Evolutionary conservation across 2,113 vertebrate genomes (phyloP), one percentile per base, ranked within the genome.

Genomic region (Phoxinus phoxinus): DNA sequence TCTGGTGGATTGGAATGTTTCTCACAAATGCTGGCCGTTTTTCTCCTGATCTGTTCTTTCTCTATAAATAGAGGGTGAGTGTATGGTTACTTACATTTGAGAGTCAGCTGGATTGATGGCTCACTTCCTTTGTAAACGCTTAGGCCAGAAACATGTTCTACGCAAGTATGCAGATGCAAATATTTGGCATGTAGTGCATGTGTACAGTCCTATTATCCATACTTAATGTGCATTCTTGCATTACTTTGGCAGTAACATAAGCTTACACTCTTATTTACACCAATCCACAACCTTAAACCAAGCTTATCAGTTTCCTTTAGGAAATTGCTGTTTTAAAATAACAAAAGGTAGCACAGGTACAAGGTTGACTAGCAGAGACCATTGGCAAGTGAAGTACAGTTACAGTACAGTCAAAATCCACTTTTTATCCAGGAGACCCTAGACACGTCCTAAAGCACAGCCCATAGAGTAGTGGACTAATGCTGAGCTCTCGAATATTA

Each of bases 11-110:
- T 74, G 82, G 75, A 81, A 59, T 41, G 32, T 78, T 78, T 77
- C 73, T 17, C 79, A 53, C n/a, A 77, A 77, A 69, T 86, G 61
- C 35, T 65, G 59, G 81, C 32, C 74, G 53, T 78, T 59, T n/a
- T 75, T 84, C 41, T 87, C 84, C 23, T 44, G n/a, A 76, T 69
- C 71, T 77, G 65, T 87, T 53, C 53, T 84, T 30, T 80, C n/a
- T 6, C 75, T 87, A 56, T 81, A 87, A 87, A 84, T 87, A 81
- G 75, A 67, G 46, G n/a, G 17, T 58, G 67, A 58, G 27, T 37
- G 27, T 78, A 35, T 2, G 4, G 19, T 35, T n/a, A 56, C 35
- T 84, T 81, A 32, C 48, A 53, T 87, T 56, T 87, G 86, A 86
- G 48, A 59, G 69, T 65, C 61, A 61, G 41, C 11, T 30, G 69